Evolutionary conservation across 2,113 vertebrate species (phyloP).

Genomic region (Nipponia nippon): DNA sequence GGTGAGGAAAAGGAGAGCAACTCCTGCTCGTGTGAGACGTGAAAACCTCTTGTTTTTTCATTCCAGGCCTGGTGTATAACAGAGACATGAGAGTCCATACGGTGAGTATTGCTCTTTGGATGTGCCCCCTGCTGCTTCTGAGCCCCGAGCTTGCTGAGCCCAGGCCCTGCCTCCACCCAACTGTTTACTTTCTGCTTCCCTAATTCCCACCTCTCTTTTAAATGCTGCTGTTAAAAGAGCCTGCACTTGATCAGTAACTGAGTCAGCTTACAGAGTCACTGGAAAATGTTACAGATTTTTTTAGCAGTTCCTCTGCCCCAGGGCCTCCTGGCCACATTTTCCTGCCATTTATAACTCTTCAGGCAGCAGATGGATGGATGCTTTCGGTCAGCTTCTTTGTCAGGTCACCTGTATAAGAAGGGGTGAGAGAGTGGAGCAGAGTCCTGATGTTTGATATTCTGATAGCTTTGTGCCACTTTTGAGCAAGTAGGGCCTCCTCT

Average conservation of each 20-base stretch:
- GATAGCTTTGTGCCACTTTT: background rate
- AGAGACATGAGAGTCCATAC: conserved; percentile 53
- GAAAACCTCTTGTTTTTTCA: background rate
- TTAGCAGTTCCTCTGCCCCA: background rate
- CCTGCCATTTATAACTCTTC: background rate
- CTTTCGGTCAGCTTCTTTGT: background rate
- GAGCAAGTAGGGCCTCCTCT: background rate
- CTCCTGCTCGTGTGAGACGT: background rate
- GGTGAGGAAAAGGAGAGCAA: background rate
- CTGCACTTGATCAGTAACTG: background rate
- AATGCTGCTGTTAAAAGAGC: conserved; percentile 18
- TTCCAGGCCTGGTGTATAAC: conserved; percentile 70
- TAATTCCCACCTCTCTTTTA: background rate
- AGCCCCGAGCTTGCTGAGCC: background rate
- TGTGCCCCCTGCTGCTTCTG: background rate
- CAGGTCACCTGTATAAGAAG: background rate
- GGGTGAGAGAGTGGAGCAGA: background rate
- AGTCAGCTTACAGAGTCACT: background rate
- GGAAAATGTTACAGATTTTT: conserved; percentile 43
- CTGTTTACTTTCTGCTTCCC: background rate
- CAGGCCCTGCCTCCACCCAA: background rate
- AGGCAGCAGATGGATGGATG: background rate
- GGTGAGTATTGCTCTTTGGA: conserved; percentile 45
- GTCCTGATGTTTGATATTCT: background rate
- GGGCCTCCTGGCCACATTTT: conserved; percentile 15